Percentiles rank a stretch among this genome's conserved stretches.
These are phyloP conservation scores for Diarsia dahlii DNA, from an alignment of 2,888 invertebrate genomes.

Conservation along the genomic window DNA sequence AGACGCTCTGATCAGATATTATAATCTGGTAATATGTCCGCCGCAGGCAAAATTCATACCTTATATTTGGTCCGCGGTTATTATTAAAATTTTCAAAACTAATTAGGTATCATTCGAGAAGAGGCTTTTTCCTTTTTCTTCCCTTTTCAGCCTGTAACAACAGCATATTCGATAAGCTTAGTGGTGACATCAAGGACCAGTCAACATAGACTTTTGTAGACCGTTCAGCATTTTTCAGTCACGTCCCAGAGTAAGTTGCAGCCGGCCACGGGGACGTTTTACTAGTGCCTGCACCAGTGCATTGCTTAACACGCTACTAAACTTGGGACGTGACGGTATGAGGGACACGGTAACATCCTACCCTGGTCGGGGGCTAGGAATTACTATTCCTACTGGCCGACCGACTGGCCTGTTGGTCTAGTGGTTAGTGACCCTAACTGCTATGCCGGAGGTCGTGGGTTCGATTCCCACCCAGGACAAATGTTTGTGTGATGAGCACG, in stretches of 20 bases:
- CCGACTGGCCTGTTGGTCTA: no score
- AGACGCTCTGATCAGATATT: background rate
- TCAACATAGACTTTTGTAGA: background rate
- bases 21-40: background rate
- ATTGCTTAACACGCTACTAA: conserved; percentile 10
- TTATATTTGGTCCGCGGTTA: background rate
- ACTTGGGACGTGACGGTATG: conserved; percentile 23
- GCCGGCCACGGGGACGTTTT: background rate
- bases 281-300: background rate
- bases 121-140: background rate
- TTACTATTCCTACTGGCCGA: no score
- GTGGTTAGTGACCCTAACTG: no score
- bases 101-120: background rate
- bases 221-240: conserved; percentile 15
- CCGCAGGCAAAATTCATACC: background rate
- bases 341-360: background rate
- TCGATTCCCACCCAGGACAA: no score
- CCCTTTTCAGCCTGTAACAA: background rate
- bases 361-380: background rate
- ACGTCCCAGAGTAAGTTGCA: conserved; percentile 26
- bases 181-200: background rate
- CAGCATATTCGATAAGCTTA: background rate
- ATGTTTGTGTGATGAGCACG: no score
- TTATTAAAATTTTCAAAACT: background rate
- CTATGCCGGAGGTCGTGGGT: no score